Percentiles rank a stretch among this genome's conserved stretches.
Evolutionary conservation across 1,140 invertebrate genomes (phyloP).

Genomic region (Tribolium castaneum): DNA sequence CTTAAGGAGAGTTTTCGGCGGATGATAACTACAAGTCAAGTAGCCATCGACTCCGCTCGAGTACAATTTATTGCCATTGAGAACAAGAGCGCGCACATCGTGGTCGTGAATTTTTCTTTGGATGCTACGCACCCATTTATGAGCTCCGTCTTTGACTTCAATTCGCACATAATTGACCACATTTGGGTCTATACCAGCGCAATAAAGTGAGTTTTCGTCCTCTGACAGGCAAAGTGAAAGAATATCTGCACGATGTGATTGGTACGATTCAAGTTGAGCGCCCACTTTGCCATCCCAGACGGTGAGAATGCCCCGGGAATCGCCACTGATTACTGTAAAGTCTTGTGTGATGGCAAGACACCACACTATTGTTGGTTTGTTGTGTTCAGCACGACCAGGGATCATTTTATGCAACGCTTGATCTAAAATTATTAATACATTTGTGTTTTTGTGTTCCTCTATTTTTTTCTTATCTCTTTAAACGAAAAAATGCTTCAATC

Average conservation of each 20-base stretch:
- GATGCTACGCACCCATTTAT: constrained; percentile 83
- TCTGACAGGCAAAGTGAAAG: constrained; percentile 78
- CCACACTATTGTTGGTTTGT: constrained; percentile 87
- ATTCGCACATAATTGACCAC: constrained; percentile 78
- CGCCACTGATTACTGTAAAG: constrained; percentile 87
- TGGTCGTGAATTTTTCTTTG: constrained; percentile 84
- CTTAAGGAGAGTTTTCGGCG: constrained; percentile 74
- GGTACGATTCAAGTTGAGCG: constrained; percentile 78
- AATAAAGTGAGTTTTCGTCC: constrained; percentile 77
- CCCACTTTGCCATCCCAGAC: constrained; percentile 89
- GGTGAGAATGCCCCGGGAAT: constrained; percentile 85
- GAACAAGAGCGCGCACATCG: constrained; percentile 80
- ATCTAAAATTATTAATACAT: constrained; percentile 39
- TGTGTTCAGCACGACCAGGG: constrained; percentile 70
- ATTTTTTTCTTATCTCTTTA: no score
- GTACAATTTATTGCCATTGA: constrained; percentile 74
- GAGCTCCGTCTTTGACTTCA: constrained; percentile 70
- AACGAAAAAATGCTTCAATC: no score
- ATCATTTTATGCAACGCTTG: constrained; percentile 86
- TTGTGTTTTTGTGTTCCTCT: neutral
- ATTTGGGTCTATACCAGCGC: constrained; percentile 84
- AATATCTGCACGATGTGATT: constrained; percentile 84
- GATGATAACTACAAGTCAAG: constrained; percentile 73
- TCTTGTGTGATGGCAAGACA: constrained; percentile 82
- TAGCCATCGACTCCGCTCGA: constrained; percentile 85